Evolutionary conservation across 2,797 vertebrate species (phyloP).

Genomic region (Prionace glauca): DNA sequence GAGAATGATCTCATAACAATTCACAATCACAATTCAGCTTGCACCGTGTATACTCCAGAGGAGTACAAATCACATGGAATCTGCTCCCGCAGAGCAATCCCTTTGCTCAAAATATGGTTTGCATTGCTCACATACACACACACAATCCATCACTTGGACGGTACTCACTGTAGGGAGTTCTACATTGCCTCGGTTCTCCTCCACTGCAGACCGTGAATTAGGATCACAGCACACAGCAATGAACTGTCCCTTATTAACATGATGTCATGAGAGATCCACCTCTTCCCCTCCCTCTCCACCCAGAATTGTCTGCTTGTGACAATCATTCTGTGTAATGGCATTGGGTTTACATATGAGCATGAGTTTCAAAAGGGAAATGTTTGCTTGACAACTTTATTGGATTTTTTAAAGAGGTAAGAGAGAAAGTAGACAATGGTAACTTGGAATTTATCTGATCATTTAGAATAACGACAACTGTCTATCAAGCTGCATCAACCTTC

Average conservation of each 20-base stretch:
- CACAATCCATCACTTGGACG: neutral
- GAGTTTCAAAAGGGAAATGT: too few relatives aligned
- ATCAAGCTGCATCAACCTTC: too few relatives aligned
- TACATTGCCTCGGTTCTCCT: neutral
- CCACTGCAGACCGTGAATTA: neutral
- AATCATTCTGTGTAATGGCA: neutral
- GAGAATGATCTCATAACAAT: conserved; percentile 3
- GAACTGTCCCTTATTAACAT: neutral
- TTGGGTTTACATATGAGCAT: too few relatives aligned
- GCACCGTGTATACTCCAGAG: neutral
- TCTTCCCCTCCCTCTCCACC: neutral
- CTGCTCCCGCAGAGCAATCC: neutral
- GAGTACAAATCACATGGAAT: neutral
- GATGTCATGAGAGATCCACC: neutral
- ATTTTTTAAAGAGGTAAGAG: too few relatives aligned
- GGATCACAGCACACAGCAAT: neutral
- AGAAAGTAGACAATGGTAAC: too few relatives aligned
- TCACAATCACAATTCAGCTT: neutral
- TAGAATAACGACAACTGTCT: too few relatives aligned
- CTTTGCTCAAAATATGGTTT: neutral
- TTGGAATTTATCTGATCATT: too few relatives aligned
- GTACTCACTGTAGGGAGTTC: neutral
- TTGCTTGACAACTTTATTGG: too few relatives aligned
- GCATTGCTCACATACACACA: neutral
- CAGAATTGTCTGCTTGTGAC: neutral